Conservation (phyloP, 2,113 vertebrate genomes). For the Thymallus thymallus region DNA sequence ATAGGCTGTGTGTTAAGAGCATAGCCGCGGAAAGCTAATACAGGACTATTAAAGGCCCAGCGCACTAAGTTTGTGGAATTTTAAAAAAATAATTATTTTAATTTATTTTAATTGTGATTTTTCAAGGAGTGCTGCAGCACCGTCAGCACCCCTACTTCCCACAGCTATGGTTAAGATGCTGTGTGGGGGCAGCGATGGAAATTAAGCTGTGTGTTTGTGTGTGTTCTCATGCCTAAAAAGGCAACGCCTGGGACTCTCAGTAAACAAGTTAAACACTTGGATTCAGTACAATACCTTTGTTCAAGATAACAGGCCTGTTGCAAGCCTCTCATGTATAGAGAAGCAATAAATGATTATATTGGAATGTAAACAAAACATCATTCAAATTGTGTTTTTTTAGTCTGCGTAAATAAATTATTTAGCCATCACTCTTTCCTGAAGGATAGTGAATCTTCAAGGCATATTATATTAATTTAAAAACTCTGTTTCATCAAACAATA, state of each 20-base stretch:
- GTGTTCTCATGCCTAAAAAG: neutral
- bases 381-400: slow-evolving; percentile 10
- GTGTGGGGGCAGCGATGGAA: too few species aligned
- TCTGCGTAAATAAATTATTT: neutral
- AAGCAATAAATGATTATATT: slow-evolving; percentile 36
- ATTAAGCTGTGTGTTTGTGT: neutral
- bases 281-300: neutral
- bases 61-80: too few species aligned
- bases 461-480: slow-evolving; percentile 1
- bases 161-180: too few species aligned
- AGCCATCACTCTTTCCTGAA: neutral
- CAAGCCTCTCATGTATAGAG: neutral
- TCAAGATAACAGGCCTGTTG: neutral
- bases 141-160: too few species aligned
- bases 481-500: slow-evolving; percentile 35
- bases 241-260: neutral
- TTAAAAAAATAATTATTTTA: too few species aligned
- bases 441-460: slow-evolving; percentile 4
- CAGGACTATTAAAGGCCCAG: too few species aligned
- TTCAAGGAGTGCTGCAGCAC: too few species aligned
- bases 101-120: too few species aligned
- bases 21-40: too few species aligned
- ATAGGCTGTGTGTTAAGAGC: too few species aligned
- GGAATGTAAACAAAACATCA: slow-evolving; percentile 24
- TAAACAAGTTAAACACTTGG: neutral